Conservation (phyloP, 92 coral and sea anemone genomes). For the Meandrina meandrites region DNA sequence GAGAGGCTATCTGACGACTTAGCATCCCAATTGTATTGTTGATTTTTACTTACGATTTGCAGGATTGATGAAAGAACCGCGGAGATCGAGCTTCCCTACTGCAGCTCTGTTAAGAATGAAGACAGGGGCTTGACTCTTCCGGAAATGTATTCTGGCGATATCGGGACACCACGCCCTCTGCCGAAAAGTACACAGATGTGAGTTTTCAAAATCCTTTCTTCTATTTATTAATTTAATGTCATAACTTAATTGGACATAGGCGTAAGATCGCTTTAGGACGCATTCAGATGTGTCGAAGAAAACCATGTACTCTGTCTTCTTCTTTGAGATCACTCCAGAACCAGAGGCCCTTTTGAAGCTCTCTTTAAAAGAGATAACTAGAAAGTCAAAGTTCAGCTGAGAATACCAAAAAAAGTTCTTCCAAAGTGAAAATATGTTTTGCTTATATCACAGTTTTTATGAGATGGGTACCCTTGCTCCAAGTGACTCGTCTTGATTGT, state of each 20-base stretch:
- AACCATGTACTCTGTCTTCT: no score
- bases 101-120: constrained; percentile 3
- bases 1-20: no score
- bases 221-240: background rate
- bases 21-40: no score
- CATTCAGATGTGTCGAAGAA: background rate
- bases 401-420: no score
- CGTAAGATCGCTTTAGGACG: background rate
- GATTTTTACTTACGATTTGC: background rate
- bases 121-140: background rate
- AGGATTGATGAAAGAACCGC: constrained; percentile 1
- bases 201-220: background rate
- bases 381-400: background rate
- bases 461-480: no score
- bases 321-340: background rate
- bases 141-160: background rate
- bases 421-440: no score
- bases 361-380: background rate
- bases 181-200: constrained; percentile 16
- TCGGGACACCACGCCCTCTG: background rate
- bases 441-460: no score
- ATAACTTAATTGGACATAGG: background rate
- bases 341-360: background rate
- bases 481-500: no score
- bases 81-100: constrained; percentile 28